phyloP scores from a whole-genome alignment of 1,140 invertebrate species.

The Caenorhabditis latens region DNA sequence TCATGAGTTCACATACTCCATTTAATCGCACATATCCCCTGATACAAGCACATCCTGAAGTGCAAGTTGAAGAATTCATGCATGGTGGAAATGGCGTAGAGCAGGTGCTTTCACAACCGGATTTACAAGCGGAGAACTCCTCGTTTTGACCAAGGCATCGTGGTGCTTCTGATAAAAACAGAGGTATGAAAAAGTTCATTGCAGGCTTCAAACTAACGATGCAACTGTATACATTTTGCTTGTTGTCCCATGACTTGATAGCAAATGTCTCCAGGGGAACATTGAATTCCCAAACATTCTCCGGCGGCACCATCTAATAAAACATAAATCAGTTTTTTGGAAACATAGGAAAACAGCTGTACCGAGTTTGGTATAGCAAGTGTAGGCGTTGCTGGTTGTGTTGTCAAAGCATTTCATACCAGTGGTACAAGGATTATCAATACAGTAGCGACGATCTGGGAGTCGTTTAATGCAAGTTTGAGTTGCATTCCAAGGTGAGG shows the following conservation, averaged over 20 bases:
- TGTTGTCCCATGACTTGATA: constrained; percentile 10
- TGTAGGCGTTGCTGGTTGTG: not conserved
- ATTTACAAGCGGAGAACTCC: constrained; percentile 21
- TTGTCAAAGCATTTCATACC: constrained; percentile 46
- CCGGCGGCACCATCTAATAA: not conserved
- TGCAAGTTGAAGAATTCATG: constrained; percentile 26
- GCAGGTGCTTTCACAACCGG: constrained; percentile 14
- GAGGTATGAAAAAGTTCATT: accelerated
- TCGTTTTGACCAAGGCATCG: not conserved
- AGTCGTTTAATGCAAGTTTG: constrained; percentile 1
- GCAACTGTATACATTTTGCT: not conserved
- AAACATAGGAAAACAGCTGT: too few species aligned
- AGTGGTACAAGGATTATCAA: not conserved
- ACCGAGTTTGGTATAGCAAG: constrained; percentile 39
- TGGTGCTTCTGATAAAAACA: constrained; percentile 1
- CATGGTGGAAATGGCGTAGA: not conserved
- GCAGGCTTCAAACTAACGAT: not conserved
- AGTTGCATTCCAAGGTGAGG: not conserved
- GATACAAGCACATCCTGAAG: constrained; percentile 18
- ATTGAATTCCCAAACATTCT: constrained; percentile 8
- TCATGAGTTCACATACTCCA: constrained; percentile 18
- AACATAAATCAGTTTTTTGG: not conserved
- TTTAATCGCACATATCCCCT: not conserved
- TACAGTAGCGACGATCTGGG: constrained; percentile 20
- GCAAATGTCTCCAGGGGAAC: constrained; percentile 32